phyloP scores from a whole-genome alignment of 1,140 invertebrate genomes.

The Brachystomella parvula region DNA sequence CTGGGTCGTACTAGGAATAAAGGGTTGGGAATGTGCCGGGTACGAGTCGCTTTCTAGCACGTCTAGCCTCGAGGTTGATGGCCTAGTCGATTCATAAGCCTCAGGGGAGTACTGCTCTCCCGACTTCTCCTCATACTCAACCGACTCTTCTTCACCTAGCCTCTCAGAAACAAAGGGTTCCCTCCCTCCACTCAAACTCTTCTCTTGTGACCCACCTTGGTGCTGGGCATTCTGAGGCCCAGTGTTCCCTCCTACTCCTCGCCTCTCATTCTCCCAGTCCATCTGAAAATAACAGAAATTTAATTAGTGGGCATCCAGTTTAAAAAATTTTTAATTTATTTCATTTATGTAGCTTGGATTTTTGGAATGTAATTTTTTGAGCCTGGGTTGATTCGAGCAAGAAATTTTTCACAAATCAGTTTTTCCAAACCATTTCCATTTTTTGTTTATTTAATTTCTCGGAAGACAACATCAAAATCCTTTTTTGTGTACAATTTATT shows the following conservation, averaged over 20 bases:
- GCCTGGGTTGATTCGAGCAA: too few relatives aligned
- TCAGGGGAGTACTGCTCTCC: conserved; percentile 25
- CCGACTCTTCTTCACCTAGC: conserved; percentile 35
- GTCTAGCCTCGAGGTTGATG: conserved; percentile 24
- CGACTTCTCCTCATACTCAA: conserved; percentile 36
- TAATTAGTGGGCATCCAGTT: too few relatives aligned
- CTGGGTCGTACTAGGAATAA: conserved; percentile 36
- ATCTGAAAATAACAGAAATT: conserved; percentile 14
- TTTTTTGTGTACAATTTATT: too few relatives aligned
- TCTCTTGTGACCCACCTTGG: conserved; percentile 2
- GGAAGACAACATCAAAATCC: too few relatives aligned
- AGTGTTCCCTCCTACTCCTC: conserved; percentile 12
- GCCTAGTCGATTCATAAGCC: conserved; percentile 23
- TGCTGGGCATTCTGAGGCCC: background rate
- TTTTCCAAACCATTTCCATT: too few relatives aligned
- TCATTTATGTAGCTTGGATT: too few relatives aligned
- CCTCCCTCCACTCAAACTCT: background rate
- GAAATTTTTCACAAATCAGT: too few relatives aligned
- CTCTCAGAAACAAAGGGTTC: conserved; percentile 29
- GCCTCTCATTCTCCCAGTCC: conserved; percentile 27
- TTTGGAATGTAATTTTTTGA: too few relatives aligned
- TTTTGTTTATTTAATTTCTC: too few relatives aligned
- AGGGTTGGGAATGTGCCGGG: conserved; percentile 17
- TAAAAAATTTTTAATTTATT: too few relatives aligned
- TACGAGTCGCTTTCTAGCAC: conserved; percentile 24